Evolutionary conservation across 2,113 vertebrate genomes (phyloP).

Genomic region (Paramormyrops kingsleyae): DNA sequence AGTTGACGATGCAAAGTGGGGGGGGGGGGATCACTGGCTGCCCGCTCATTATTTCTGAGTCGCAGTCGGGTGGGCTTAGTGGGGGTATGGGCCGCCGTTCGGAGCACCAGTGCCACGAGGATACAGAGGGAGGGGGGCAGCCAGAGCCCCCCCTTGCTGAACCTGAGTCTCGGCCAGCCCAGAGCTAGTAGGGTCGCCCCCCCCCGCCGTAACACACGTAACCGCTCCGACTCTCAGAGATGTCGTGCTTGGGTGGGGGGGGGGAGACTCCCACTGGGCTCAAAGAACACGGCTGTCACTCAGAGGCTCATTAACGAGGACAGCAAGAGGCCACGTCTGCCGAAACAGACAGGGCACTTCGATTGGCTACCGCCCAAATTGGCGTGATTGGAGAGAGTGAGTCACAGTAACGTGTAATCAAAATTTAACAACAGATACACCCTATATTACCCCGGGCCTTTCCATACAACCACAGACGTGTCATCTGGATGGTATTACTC

Average conservation of each 20-base stretch:
- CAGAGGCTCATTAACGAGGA: slow-evolving; percentile 64
- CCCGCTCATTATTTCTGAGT: slow-evolving; percentile 40
- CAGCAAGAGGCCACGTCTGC: slow-evolving; percentile 56
- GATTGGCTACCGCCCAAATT: slow-evolving; percentile 64
- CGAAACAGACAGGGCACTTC: slow-evolving; percentile 40
- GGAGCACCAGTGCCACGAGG: background rate
- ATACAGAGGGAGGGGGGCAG: background rate
- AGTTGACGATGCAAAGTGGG: slow-evolving; percentile 37
- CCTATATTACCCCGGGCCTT: slow-evolving; percentile 41
- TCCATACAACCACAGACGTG: slow-evolving; percentile 50
- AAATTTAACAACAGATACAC: slow-evolving; percentile 64
- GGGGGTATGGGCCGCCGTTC: background rate
- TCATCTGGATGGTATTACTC: slow-evolving; percentile 56
- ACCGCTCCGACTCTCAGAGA: slow-evolving; percentile 35
- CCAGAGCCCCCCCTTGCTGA: background rate
- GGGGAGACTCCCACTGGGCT: slow-evolving; percentile 46
- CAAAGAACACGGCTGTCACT: slow-evolving; percentile 61
- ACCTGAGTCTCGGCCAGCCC: slow-evolving; percentile 16
- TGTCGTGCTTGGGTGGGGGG: slow-evolving; percentile 28
- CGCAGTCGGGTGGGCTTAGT: slow-evolving; percentile 5
- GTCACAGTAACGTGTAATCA: slow-evolving; percentile 67
- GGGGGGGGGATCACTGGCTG: slow-evolving; percentile 14
- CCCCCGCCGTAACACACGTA: background rate
- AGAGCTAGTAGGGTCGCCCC: slow-evolving; percentile 10
- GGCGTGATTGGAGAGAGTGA: slow-evolving; percentile 67